Evolutionary conservation across 2,888 invertebrate genomes (phyloP).

Genomic region (Urechis unicinctus): DNA sequence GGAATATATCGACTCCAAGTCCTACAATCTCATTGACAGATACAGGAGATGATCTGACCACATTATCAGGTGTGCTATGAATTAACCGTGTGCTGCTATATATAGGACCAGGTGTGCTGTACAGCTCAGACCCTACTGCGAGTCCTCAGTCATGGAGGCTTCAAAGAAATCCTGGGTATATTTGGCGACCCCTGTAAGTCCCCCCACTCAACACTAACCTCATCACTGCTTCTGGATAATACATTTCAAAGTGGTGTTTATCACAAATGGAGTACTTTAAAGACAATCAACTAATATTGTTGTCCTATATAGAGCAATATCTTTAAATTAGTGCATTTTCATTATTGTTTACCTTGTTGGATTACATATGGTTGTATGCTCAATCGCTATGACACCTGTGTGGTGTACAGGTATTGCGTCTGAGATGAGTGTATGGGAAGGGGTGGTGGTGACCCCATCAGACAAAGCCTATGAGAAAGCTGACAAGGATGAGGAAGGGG

Average conservation of each 20-base stretch:
- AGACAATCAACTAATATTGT: no score
- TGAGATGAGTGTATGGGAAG: constrained; percentile 95
- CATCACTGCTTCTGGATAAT: no score
- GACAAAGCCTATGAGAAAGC: constrained; percentile 85
- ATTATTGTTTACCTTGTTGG: no score
- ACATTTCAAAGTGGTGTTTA: no score
- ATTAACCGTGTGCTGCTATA: background rate
- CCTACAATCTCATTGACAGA: background rate
- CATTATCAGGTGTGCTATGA: background rate
- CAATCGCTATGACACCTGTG: background rate
- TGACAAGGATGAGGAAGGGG: constrained; percentile 49
- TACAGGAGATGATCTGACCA: background rate
- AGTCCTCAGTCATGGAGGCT: constrained; percentile 83
- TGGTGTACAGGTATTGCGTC: constrained; percentile 59
- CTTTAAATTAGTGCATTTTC: no score
- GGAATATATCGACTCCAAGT: background rate
- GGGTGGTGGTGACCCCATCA: constrained; percentile 90
- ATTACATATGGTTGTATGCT: background rate
- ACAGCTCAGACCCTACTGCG: constrained; percentile 89
- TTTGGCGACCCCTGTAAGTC: constrained; percentile 57
- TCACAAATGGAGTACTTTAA: no score
- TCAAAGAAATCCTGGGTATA: constrained; percentile 73
- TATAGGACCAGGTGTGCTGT: constrained; percentile 75
- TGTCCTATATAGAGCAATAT: no score
- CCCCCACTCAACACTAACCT: no score